These are phyloP conservation scores for Tapirus terrestris DNA, from an alignment of 2,113 vertebrate species.

Conservation along the genomic window DNA sequence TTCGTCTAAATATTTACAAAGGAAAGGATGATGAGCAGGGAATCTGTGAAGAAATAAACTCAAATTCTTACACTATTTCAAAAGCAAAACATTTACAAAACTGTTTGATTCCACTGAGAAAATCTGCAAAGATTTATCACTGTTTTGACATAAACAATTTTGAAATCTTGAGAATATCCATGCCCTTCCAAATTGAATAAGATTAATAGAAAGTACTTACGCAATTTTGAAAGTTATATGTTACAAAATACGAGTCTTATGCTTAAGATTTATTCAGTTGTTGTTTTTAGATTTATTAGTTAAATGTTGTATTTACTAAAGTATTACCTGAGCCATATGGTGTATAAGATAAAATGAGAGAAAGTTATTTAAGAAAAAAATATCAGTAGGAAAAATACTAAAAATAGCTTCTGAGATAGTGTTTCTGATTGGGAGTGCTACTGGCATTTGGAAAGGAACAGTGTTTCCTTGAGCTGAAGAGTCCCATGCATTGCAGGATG, in stretches of 20 bases:
- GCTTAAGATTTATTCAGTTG: conserved; percentile 54
- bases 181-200: conserved; percentile 64
- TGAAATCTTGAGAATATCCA: conserved; percentile 62
- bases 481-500: accelerated
- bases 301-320: conserved; percentile 40
- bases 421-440: neutral
- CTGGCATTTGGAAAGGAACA: neutral
- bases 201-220: conserved; percentile 59
- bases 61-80: conserved; percentile 38
- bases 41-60: neutral
- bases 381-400: neutral
- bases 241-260: conserved; percentile 64
- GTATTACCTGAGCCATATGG: neutral
- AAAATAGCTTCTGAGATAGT: neutral
- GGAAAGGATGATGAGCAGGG: neutral
- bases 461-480: neutral
- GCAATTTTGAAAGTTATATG: conserved; percentile 63
- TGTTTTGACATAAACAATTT: conserved; percentile 77
- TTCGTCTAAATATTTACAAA: conserved; percentile 47
- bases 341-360: neutral
- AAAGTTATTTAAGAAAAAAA: neutral
- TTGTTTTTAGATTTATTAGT: conserved; percentile 54
- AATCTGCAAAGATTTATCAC: conserved; percentile 64
- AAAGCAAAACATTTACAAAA: conserved; percentile 73
- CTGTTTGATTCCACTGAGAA: conserved; percentile 46